Conservation (phyloP, 2,888 invertebrate genomes). For the Agriotes lineatus region DNA sequence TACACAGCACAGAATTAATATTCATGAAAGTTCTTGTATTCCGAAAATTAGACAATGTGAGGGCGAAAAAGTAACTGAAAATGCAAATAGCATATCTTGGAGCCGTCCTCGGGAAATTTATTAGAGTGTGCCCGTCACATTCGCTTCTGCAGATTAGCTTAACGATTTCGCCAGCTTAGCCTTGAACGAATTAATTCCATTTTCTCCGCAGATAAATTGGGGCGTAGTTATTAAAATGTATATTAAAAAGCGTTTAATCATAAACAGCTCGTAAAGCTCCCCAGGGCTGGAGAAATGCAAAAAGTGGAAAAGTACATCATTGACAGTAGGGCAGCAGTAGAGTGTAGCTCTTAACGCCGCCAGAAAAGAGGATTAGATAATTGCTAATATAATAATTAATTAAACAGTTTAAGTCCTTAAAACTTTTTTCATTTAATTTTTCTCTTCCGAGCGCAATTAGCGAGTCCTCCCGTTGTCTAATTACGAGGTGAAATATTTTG, state of each 20-base stretch:
- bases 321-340: constrained; percentile 64
- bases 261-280: too few relatives aligned
- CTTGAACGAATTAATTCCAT: too few relatives aligned
- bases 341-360: constrained; percentile 68
- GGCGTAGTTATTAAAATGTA: too few relatives aligned
- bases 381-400: constrained; percentile 71
- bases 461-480: constrained; percentile 68
- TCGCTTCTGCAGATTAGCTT: not conserved
- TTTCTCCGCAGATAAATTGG: too few relatives aligned
- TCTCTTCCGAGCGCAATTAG: constrained; percentile 70
- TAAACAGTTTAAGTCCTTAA: constrained; percentile 68
- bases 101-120: not conserved
- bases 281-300: too few relatives aligned
- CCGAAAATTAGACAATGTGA: constrained; percentile 1
- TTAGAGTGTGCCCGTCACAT: not conserved
- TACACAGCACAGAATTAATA: constrained; percentile 5
- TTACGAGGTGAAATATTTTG: constrained; percentile 71
- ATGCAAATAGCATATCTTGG: not conserved
- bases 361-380: constrained; percentile 69
- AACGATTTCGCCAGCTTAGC: not conserved
- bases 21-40: constrained; percentile 2
- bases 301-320: not conserved
- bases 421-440: constrained; percentile 69
- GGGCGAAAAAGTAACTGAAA: not conserved
- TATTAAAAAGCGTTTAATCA: too few relatives aligned